A percentile compares a stretch with the other conserved stretches of the same genome.
Evolutionary conservation across 2,113 vertebrate species (phyloP).

Genomic region (Ptilorrhoa leucosticta): DNA sequence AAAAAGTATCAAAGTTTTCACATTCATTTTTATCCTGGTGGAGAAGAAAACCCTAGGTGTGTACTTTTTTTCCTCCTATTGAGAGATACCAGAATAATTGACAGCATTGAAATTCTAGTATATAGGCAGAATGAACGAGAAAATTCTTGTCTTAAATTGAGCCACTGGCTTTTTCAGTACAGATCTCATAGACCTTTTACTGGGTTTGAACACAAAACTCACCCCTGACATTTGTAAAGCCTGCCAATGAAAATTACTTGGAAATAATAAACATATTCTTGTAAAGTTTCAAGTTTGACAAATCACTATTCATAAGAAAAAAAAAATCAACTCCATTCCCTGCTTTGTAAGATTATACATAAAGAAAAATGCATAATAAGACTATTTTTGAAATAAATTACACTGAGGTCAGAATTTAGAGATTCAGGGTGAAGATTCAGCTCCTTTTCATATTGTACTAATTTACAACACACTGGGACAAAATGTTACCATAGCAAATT

Average conservation of each 20-base stretch:
- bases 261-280: neutral
- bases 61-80: neutral
- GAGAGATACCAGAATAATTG: neutral
- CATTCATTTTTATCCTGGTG: neutral
- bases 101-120: neutral
- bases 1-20: conserved; percentile 9
- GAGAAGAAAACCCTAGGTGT: neutral
- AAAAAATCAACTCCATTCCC: neutral
- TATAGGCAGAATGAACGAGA: neutral
- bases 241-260: neutral
- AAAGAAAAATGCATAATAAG: neutral
- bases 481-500: neutral
- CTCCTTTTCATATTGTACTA: neutral
- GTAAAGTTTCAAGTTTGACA: neutral
- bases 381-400: neutral
- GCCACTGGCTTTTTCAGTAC: neutral
- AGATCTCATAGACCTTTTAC: neutral
- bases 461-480: neutral
- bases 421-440: neutral
- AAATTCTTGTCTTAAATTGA: neutral
- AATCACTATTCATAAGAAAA: neutral
- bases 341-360: neutral
- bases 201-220: neutral
- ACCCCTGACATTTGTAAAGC: neutral
- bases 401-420: neutral